Base-by-base conservation (phyloP, 2,888 invertebrate genomes). In the Aethes cnicana region DNA sequence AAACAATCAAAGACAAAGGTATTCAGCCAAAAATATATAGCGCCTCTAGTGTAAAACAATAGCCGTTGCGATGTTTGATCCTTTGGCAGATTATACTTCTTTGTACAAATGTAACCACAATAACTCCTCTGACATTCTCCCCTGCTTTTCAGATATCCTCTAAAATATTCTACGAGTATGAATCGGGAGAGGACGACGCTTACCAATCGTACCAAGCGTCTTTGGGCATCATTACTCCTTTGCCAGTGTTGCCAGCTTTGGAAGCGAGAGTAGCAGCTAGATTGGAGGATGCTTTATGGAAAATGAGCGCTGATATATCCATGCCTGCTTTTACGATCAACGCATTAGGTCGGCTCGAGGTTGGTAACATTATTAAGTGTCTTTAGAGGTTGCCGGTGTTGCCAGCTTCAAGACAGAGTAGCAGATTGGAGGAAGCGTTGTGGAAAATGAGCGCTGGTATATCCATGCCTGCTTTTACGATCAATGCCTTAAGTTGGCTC, bases 401-500 rank as follows among this genome's bases (percentile, higher is more conserved):
- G 46, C 87, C 86, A 0, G 78, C 74, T 0, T 47, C 90, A 86
- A 7, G 79, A 82, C 0, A 56, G 73, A 0, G 82, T 83, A 0
- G 61, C 80, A 39, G 89, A 1, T 55, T 88, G 0, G 89, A 90
- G 26, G 89, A 83, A 55, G 71, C 84, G 0, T 57, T 90, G 23
- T 88, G 86, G 81, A 86, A 84, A 49, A 77, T 90, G 74, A 66
- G 77, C 0, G 86, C 88, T 0, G 81, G 85, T 43, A 82, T 90
- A 8, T 72, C 77, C 7, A 88, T 89, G 85, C 90, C 90, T 0
- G 77, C 84, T 0, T 90, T 87, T 53, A 76, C 76, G 1, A 81
- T 90, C 44, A 80, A 72, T 4, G 86, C 90, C 1, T 61, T 72
- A 1, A 90, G 88, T 2, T 77, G 79, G 9, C 72, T 90, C 0